Percentiles rank a stretch among this genome's conserved stretches.
Evolutionary conservation across 2,888 invertebrate genomes (phyloP).

Genomic region (Corythucha ciliata): DNA sequence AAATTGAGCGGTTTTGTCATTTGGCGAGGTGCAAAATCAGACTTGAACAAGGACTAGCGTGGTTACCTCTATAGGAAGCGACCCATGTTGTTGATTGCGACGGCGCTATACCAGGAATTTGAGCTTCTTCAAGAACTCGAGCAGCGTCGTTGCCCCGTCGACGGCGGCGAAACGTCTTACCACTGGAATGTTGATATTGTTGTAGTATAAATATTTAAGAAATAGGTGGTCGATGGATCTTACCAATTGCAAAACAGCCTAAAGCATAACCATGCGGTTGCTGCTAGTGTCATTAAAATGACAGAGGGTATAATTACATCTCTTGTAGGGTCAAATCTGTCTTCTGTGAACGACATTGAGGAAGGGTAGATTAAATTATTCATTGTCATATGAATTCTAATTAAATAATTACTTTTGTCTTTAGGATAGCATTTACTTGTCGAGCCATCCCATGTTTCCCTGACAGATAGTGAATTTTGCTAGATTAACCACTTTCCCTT

Average conservation of each 20-base stretch:
- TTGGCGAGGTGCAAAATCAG: too few species aligned
- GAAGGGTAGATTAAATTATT: too few species aligned
- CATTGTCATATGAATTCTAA: too few species aligned
- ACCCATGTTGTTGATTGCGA: constrained; percentile 36
- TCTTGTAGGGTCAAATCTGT: constrained; percentile 34
- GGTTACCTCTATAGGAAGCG: constrained; percentile 37
- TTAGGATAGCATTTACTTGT: too few species aligned
- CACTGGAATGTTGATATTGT: constrained; percentile 21
- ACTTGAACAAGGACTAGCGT: background rate
- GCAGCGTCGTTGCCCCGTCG: constrained; percentile 31
- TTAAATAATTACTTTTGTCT: too few species aligned
- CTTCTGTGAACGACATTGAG: too few species aligned
- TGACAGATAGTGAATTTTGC: too few species aligned
- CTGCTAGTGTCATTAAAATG: constrained; percentile 36
- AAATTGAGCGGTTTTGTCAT: too few species aligned
- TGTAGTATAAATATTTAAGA: background rate
- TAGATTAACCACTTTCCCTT: too few species aligned
- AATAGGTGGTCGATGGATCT: background rate
- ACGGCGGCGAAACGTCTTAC: constrained; percentile 34
- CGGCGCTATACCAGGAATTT: constrained; percentile 25
- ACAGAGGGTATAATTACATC: constrained; percentile 37
- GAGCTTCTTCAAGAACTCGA: constrained; percentile 33
- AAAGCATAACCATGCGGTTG: constrained; percentile 37
- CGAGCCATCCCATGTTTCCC: too few species aligned
- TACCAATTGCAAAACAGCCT: constrained; percentile 36